Evolutionary conservation across 2,888 invertebrate genomes (phyloP), one percentile per base, ranked within the genome.

Genomic region (Caenorhabditis plicata): DNA sequence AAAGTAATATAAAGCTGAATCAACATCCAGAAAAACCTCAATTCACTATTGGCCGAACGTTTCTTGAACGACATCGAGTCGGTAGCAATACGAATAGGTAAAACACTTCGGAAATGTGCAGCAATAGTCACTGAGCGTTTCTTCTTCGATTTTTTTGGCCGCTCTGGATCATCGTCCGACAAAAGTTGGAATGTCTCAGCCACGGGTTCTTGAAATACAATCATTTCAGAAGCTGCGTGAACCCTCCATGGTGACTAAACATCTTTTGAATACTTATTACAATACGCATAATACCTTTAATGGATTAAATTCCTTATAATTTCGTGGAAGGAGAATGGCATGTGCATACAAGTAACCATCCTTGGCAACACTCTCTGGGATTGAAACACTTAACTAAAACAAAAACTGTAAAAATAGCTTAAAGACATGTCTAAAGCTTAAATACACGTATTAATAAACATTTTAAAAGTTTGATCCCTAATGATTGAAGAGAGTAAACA

Each of bases 311-410:
- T 50, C 68, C 3, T 55, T 42, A 43, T 47, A 68, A 15, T 66
- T 56, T 2, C 78, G 74, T 25, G 84, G 86, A 17, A 88, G 85
- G 29, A 90, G 78, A 41, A 88, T 85, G 2, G 89, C 86, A 82
- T 91, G 90, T 78, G 92, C 86, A 79, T 85, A 89, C 39, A 94
- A 81, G 5, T 89, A 89, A 1, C 93, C 94, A 85, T 94, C 94
- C 87, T 45, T 43, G 3, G 62, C 46, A 3, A 54, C 55, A 1
- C 46, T 46, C n/a, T 83, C 82, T 3, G 92, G 90, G 64, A 93
- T 84, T 64, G 87, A 85, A 46, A 93, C 81, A 46, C 84, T 84
- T 23, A 90, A 36, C 67, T 68, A 32, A 27, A 40, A 15, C 39
- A 29, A 27, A 42, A 8, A 25, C 8, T 19, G 5, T 15, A 19